Percentiles rank a stretch among this genome's conserved stretches.
These are phyloP conservation scores for Telmatherina bonti DNA, from an alignment of 2,797 vertebrate genomes.

Conservation along the genomic window DNA sequence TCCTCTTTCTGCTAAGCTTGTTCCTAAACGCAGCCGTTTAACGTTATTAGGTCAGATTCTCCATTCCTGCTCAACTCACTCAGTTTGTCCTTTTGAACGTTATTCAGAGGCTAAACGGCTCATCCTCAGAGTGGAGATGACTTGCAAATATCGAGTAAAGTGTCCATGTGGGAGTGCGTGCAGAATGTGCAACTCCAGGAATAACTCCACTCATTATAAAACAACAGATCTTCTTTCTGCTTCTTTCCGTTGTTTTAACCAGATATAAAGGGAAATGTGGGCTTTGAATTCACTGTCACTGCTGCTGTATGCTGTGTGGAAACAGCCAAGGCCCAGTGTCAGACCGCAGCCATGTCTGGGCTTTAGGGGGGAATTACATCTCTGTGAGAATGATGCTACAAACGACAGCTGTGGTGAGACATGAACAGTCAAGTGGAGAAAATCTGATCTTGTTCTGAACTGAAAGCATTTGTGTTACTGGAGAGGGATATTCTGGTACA, in stretches of 20 bases:
- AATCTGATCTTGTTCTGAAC: background rate
- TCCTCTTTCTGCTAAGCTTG: background rate
- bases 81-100: conserved; percentile 30
- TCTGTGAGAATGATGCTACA: conserved; percentile 2
- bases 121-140: conserved; percentile 29
- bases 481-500: background rate
- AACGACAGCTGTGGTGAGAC: background rate
- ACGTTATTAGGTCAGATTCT: conserved; percentile 26
- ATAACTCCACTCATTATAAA: conserved; percentile 61
- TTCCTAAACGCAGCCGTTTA: background rate
- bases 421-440: background rate
- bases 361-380: conserved; percentile 23
- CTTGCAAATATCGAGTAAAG: conserved; percentile 39
- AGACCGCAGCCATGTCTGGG: conserved; percentile 7
- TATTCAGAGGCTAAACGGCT: conserved; percentile 41
- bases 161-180: conserved; percentile 16
- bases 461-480: background rate
- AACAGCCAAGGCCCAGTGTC: conserved; percentile 11
- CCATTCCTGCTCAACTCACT: conserved; percentile 38
- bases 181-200: conserved; percentile 43
- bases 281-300: conserved; percentile 7
- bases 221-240: conserved; percentile 24
- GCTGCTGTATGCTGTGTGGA: background rate
- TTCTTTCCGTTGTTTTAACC: background rate
- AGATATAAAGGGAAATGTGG: conserved; percentile 16